Evolutionary conservation across 2,888 invertebrate species (phyloP).

Genomic region (Rhamphomyia laevipes): DNA sequence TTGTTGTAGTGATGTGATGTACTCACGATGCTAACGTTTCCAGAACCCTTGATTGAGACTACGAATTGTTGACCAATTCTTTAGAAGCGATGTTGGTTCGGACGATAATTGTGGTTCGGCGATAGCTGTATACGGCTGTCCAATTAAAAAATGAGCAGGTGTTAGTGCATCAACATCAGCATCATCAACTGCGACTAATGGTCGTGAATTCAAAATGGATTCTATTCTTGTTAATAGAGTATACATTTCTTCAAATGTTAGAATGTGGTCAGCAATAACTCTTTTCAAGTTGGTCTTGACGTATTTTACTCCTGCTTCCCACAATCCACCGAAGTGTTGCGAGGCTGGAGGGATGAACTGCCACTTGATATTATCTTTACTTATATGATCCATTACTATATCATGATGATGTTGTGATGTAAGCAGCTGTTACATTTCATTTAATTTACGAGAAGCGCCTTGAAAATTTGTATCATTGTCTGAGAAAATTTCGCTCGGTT

Average conservation of each 20-base stretch:
- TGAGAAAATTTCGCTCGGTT: neutral
- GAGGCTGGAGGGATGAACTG: neutral
- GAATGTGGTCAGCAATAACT: neutral
- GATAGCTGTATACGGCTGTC: slow-evolving; percentile 5
- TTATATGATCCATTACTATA: neutral
- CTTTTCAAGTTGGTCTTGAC: neutral
- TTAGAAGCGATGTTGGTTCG: no score
- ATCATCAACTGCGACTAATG: neutral
- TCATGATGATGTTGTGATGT: neutral
- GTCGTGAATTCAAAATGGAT: neutral
- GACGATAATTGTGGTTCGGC: neutral
- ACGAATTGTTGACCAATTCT: no score
- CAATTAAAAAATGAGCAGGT: slow-evolving; percentile 3
- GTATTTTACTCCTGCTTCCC: neutral
- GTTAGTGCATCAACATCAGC: no score
- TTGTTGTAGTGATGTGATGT: no score
- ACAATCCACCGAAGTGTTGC: neutral
- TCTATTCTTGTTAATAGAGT: neutral
- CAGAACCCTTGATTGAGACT: no score
- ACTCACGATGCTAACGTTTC: no score
- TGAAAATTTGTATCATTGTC: neutral
- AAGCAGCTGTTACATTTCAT: neutral
- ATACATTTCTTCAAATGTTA: neutral
- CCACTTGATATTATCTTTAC: neutral
- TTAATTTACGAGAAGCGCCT: neutral